Evolutionary conservation across 2,113 vertebrate genomes (phyloP), one percentile per base, ranked within the genome.

Genomic region (Columbina picui): DNA sequence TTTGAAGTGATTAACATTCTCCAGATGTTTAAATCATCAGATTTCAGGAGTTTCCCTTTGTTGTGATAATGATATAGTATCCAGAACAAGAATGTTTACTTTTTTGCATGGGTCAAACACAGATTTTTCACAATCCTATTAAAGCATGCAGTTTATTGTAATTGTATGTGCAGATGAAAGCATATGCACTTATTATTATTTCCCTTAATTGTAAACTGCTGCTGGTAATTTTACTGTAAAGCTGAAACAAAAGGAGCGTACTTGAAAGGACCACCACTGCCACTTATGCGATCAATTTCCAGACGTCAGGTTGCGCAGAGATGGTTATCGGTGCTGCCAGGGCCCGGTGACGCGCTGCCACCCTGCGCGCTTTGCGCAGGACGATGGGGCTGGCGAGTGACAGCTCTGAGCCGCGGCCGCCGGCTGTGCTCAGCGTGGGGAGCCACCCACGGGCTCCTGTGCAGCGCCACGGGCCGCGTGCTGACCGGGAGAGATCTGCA

Each of bases 31-130:
- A 97, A 97, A 97, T 98, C 98, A 97, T 99, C 98, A 84, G 97
- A 98, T 99, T 99, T 99, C 98, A 98, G 98, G 98, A 98, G 98
- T 98, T 98, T 98, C 96, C 95, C 98, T 99, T 99, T 98, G 98
- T 99, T 99, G 98, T 98, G 98, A 98, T 99, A 98, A 98, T 98
- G 98, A 98, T 98, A 98, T 98, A 98, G 98, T 98, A 98, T 98
- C 98, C 98, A 98, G 98, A 98, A 98, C 97, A 97, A 98, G 98
- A 98, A 98, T 98, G 98, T 99, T 99, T 98, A 98, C 98, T 98
- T 98, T 98, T 97, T 98, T 98, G 98, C 96, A 97, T 97, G 98
- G 98, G 98, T 98, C 98, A 98, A 98, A 98, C 97, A 98, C 97
- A 97, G 97, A 98, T 98, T 98, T 98, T 98, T 98, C 97, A 98